Conservation (phyloP, 2,888 invertebrate genomes). For the Sinohyriopsis cumingii region DNA sequence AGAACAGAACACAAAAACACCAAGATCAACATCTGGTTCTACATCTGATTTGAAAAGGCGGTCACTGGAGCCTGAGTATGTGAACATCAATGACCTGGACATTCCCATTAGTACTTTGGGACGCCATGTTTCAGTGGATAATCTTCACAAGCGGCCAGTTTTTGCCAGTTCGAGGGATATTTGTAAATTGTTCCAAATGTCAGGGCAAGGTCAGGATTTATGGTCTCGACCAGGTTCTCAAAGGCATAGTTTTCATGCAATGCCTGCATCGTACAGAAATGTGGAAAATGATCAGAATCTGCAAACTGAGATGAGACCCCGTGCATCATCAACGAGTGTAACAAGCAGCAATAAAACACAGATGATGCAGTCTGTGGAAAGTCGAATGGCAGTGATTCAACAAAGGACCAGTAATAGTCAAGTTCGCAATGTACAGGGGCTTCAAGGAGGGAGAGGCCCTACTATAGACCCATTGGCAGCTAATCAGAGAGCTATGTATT, state of each 20-base stretch:
- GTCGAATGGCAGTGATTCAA: slow-evolving; percentile 28
- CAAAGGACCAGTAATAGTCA: background rate
- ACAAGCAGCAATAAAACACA: slow-evolving; percentile 32
- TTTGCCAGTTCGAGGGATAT: slow-evolving; percentile 63
- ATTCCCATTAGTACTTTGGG: slow-evolving; percentile 7
- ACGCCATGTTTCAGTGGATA: slow-evolving; percentile 43
- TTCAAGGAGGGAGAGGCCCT: slow-evolving; percentile 4
- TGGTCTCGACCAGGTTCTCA: slow-evolving; percentile 38
- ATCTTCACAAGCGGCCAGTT: slow-evolving; percentile 46
- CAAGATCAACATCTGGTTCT: background rate
- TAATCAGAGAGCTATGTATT: slow-evolving; percentile 22
- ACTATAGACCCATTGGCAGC: slow-evolving; percentile 16
- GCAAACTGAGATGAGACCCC: slow-evolving; percentile 35
- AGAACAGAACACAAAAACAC: background rate
- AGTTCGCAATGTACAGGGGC: slow-evolving; percentile 6
- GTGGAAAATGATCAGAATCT: slow-evolving; percentile 20
- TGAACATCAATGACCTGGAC: slow-evolving; percentile 29
- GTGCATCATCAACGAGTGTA: slow-evolving; percentile 48
- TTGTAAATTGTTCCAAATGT: slow-evolving; percentile 58
- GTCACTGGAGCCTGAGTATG: slow-evolving; percentile 29
- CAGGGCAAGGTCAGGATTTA: slow-evolving; percentile 43
- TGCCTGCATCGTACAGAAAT: slow-evolving; percentile 41
- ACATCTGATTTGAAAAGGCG: slow-evolving; percentile 1
- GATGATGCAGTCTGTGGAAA: slow-evolving; percentile 23
- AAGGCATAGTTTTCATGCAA: slow-evolving; percentile 53